Percentiles rank a stretch among this genome's conserved stretches.
Evolutionary conservation across 37 sponge, comb jelly and placozoan species (phyloP).

Genomic region (Cliona cf. orientalis): DNA sequence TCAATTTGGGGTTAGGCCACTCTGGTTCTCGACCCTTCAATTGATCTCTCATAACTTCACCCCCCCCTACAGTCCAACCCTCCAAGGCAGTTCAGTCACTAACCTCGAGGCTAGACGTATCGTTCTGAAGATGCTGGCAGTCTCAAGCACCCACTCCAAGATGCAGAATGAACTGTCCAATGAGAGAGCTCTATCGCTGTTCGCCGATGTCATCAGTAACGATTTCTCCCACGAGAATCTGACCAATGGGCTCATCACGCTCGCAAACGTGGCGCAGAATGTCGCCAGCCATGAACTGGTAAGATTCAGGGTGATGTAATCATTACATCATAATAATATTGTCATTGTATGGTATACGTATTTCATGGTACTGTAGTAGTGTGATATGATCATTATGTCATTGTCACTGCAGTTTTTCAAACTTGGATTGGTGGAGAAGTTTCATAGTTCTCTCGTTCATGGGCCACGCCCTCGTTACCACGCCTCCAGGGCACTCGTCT

Average conservation of each 20-base stretch:
- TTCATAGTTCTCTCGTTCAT: constrained; percentile 11
- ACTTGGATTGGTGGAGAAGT: constrained; percentile 31
- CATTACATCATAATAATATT: neutral
- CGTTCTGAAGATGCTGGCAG: constrained; percentile 78
- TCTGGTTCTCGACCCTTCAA: too few species aligned
- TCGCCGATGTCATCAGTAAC: constrained; percentile 4
- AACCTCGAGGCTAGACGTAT: constrained; percentile 60
- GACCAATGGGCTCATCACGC: constrained; percentile 64
- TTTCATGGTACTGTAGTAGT: neutral
- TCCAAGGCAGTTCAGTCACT: constrained; percentile 12
- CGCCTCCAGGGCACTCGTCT: constrained; percentile 69
- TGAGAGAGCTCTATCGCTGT: constrained; percentile 35
- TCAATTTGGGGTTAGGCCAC: too few species aligned
- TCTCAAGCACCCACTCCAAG: constrained; percentile 63
- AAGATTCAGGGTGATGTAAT: neutral
- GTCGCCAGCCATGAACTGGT: constrained; percentile 59
- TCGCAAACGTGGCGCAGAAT: constrained; percentile 76
- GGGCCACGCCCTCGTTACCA: constrained; percentile 69
- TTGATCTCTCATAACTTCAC: too few species aligned
- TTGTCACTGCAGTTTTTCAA: constrained; percentile 22
- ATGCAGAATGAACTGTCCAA: constrained; percentile 51
- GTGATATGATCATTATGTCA: neutral
- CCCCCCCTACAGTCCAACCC: constrained; percentile 4
- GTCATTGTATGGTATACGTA: neutral
- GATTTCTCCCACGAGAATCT: constrained; percentile 67